Evolutionary conservation across 2,113 vertebrate genomes (phyloP), one percentile per base, ranked within the genome.

Genomic region (Gopherus evgoodei): DNA sequence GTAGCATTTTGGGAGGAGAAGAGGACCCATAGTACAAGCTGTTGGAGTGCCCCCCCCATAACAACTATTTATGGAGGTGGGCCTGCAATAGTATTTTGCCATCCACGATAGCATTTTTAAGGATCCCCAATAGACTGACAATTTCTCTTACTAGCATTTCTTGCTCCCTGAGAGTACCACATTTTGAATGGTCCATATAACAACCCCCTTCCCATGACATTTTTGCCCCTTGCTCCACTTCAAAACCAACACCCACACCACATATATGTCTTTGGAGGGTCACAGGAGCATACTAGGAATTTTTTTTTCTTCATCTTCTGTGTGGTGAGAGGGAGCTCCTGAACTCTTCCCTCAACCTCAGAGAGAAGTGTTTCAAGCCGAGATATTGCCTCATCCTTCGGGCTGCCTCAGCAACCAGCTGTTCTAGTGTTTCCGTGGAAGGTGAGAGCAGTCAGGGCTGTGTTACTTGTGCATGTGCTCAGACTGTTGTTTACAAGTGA

Each of bases 151-250:
- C 3, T 25, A 76, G 72, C 38, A 75, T 88, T 29, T 52, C 52
- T 24, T 83, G 25, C 11, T 90, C 22, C 27, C 88, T 35, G 21
- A 16, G 17, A 3, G 24, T 86, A 44, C n/a, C 42, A 84, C 11
- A 65, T 90, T 94, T 96, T 93, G 49, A 91, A 62, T 49, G 65
- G 47, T 31, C 86, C 81, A 82, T 31, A 38, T 84, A 86, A 79
- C 11, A 9, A 86, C 79, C 14, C 91, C 38, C 50, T 25, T 84
- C 10, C 6, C 44, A 72, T 25, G 22, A 56, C 81, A 84, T 84
- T 92, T 97, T 88, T 83, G 56, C 31, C 89, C 69, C 6, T 13
- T 93, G 86, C 44, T 3, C 62, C 4, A 94, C 38, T 11, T 89
- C 31, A 21, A 8, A 81, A 93, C 86, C 38, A 93, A 94, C 69